Percentiles rank a stretch among this genome's conserved stretches.
phyloP scores from a whole-genome alignment of 64 coral and sea anemone genomes.

The Hydrozoanthus tunicans region DNA sequence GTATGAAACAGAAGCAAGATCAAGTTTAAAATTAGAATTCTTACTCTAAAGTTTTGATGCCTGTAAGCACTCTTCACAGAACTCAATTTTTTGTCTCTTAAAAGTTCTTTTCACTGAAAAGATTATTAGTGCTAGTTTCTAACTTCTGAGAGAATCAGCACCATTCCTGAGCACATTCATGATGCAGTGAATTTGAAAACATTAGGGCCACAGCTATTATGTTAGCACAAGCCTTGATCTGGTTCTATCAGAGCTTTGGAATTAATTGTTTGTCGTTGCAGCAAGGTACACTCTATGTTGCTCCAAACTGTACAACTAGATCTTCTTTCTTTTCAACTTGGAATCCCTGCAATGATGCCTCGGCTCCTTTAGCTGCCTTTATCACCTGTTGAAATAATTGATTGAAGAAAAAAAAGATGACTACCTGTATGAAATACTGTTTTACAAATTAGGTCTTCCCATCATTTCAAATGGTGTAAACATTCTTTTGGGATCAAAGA shows the following conservation, averaged over 20 bases:
- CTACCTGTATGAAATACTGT: background rate
- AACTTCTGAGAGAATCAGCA: background rate
- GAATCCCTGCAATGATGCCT: slow-evolving; percentile 79
- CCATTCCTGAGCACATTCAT: background rate
- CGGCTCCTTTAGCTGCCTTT: slow-evolving; percentile 68
- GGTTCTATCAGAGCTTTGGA: background rate
- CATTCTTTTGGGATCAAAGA: too few relatives aligned
- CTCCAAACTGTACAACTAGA: slow-evolving; percentile 88
- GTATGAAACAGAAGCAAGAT: too few relatives aligned
- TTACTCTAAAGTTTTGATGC: background rate
- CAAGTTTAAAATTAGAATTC: background rate
- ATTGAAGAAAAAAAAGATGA: background rate
- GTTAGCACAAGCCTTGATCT: background rate
- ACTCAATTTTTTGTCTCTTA: too few relatives aligned
- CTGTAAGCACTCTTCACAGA: background rate
- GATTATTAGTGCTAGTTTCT: too few relatives aligned
- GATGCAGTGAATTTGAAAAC: background rate
- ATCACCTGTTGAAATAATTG: slow-evolving; percentile 47
- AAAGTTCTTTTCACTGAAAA: background rate
- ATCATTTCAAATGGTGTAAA: background rate
- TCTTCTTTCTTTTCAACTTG: slow-evolving; percentile 82
- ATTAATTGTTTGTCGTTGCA: background rate
- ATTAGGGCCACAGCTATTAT: slow-evolving; percentile 1
- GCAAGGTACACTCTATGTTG: slow-evolving; percentile 53
- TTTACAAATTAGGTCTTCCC: background rate